Evolutionary conservation across 2,113 vertebrate genomes (phyloP), one percentile per base, ranked within the genome.

Genomic region (Python bivittatus): DNA sequence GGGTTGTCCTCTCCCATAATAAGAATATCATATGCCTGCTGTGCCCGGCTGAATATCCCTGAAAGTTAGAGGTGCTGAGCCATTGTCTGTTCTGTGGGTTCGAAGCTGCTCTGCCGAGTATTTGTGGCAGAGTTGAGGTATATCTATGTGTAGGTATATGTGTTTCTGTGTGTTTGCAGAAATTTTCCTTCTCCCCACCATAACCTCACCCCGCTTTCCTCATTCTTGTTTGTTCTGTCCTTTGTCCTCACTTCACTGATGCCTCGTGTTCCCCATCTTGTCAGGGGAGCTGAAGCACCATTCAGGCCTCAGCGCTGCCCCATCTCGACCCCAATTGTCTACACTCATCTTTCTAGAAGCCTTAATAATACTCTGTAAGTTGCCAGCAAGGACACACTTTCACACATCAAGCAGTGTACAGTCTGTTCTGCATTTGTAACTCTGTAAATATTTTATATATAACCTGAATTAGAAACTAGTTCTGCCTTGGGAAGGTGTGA

Each of bases 391-490:
- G 92, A 92, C 20, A 53, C 79, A 33, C 8, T 11, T n/a, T 89
- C 87, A 48, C 4, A 86, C 38, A 8, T 4, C 5, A 42, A 92
- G 52, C 88, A 8, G 0, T 48, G 92, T 42, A 8, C 17, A 57
- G 84, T 48, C 22, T 6, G 7, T 25, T 61, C 25, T 0, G 88
- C 52, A 89, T 89, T 52, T 64, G 60, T 93, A 85, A 84, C 25
- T 89, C 79, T 92, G 91, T 92, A 92, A 89, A 92, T 92, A 92
- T 92, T 85, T 91, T 92, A 57, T 92, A 92, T 54, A 89, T 92
- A 92, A 23, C 27, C 29, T 23, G 84, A 52, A n/a, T 72, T 72
- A 15, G n/a, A 72, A 72, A 20, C 72, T 79, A 79, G 33, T 38
- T 79, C 68, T 38, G 68, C 68, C 61, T 88, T 54, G 57, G 38